Percentiles rank a stretch among this genome's conserved stretches.
These are phyloP conservation scores for Poeciliopsis presidionis DNA, from an alignment of 2,797 vertebrate species.

Conservation along the genomic window DNA sequence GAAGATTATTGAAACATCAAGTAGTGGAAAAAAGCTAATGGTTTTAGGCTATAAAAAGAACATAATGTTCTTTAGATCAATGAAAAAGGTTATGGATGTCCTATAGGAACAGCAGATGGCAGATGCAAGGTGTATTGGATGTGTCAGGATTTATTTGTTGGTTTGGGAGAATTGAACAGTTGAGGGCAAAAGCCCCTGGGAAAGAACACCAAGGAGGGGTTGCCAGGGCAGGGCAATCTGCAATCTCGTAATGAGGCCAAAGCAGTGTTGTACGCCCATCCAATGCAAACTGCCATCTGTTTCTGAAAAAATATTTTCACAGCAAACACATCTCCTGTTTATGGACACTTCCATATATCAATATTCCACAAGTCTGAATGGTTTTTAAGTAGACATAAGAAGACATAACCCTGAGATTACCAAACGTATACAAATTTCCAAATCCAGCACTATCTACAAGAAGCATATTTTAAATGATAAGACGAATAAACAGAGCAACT, in stretches of 20 bases:
- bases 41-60: not conserved
- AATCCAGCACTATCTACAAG: not conserved
- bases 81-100: constrained; percentile 45
- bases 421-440: not conserved
- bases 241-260: constrained; percentile 68
- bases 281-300: constrained; percentile 45
- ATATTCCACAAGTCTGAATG: not conserved
- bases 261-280: constrained; percentile 17
- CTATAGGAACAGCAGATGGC: constrained; percentile 57
- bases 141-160: constrained; percentile 52
- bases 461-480: not conserved
- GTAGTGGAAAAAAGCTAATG: not conserved
- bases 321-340: not conserved
- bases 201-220: constrained; percentile 63
- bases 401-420: not conserved
- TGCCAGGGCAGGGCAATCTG: constrained; percentile 52
- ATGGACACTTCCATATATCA: not conserved
- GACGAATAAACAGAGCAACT: not conserved
- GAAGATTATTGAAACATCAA: constrained; percentile 12
- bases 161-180: constrained; percentile 49
- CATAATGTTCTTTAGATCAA: constrained; percentile 26
- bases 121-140: constrained; percentile 54
- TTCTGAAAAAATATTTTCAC: constrained; percentile 1
- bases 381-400: not conserved
- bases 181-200: constrained; percentile 69